phyloP scores from a whole-genome alignment of 2,113 vertebrate species.

The cat (Felis catus) region F.catus_Fca126_mat1.0 CM031425.1:22700501-22701000 shows the following conservation, averaged over 20 bases:
- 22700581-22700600: slow-evolving; percentile 3
- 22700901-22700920: neutral
- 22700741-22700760: neutral
- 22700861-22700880: slow-evolving; percentile 55
- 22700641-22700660: neutral
- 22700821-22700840: slow-evolving; percentile 68
- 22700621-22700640: slow-evolving; percentile 69
- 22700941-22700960: neutral
- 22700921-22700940: neutral
- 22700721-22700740: neutral
- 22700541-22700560: neutral
- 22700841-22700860: slow-evolving; percentile 63
- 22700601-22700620: neutral
- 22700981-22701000: slow-evolving; percentile 22
- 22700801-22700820: neutral
- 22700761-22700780: neutral
- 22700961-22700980: slow-evolving; percentile 68
- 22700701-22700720: neutral
- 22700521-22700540: neutral
- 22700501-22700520: neutral
- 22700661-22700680: slow-evolving; percentile 48
- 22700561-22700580: neutral
- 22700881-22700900: slow-evolving; percentile 70
- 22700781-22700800: too few relatives aligned
- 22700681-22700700: rapidly evolving